Evolutionary conservation across 2,797 vertebrate species (phyloP), one percentile per base, ranked within the genome.

Genomic region (Darevskia nairensis): DNA sequence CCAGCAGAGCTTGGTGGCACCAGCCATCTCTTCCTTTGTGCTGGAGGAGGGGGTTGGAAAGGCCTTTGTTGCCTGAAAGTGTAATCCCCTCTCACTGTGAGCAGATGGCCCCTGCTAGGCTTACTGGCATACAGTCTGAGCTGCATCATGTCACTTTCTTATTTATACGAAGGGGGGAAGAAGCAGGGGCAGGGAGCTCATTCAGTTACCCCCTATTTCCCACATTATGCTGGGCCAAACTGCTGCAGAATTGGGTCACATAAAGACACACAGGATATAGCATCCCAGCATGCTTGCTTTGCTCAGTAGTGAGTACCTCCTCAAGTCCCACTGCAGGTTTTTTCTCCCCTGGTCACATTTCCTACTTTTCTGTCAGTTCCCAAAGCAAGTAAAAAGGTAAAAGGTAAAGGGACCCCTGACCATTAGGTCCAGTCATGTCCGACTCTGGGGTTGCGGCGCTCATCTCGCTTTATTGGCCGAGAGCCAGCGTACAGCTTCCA

Each of bases 101-200:
- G 72, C 86, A 85, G 82, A 88, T 85, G 89, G 71, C 39, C 77
- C 79, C 61, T 85, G n/a, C 39, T 69, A 69, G 72, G 86, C 61
- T 80, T 84, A 76, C 46, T 46, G 41, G 44, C 71, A 75, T 50
- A 59, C 35, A 85, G 39, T 69, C 77, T 69, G 59, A 77, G 61
- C 78, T 69, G 44, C 72, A 32, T 55, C 72, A 64, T 76, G 61
- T 87, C 71, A 46, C 61, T 84, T 90, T 80, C 59, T 39, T 59
- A 17, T 55, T 46, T 77, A 32, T 61, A 9, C 19, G 25, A 35
- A 44, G 41, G 68, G 11, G 50, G 27, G 35, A 8, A 59, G 61
- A 80, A 44, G 13, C 13, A 23, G 50, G 50, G 50, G 50, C 50
- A 27, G 55, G 71, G 80, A 74, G 29, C 9, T n/a, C 11, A 46